These are phyloP conservation scores for Pangasianodon hypophthalmus DNA, from an alignment of 2,113 vertebrate species.

Conservation along the genomic window DNA sequence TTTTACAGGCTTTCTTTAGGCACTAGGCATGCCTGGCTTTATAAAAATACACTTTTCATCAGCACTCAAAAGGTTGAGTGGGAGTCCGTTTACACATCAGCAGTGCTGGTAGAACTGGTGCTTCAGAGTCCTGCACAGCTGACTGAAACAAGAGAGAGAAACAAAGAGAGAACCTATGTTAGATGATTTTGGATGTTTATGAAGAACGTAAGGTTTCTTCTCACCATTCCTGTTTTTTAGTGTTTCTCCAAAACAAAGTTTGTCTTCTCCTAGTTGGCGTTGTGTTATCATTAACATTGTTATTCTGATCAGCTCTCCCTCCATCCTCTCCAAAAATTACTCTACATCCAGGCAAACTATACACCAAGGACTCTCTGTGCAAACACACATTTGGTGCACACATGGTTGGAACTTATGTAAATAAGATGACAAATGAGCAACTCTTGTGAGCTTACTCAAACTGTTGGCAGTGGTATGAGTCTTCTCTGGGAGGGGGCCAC, in stretches of 20 bases:
- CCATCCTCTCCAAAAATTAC: conserved; percentile 12
- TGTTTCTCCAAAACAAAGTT: background rate
- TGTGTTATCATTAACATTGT: background rate
- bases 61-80: background rate
- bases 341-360: background rate
- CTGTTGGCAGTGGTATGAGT: conserved; percentile 28
- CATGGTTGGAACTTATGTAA: conserved; percentile 34
- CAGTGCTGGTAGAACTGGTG: background rate
- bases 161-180: background rate
- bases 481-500: conserved; percentile 4
- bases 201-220: background rate
- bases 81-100: conserved; percentile 2
- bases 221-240: background rate
- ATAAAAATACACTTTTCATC: conserved; percentile 20
- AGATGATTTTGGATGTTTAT: background rate
- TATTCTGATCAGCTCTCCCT: background rate
- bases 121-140: background rate
- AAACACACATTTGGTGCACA: conserved; percentile 42
- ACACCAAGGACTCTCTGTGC: conserved; percentile 11
- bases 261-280: background rate
- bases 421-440: conserved; percentile 38
- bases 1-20: background rate
- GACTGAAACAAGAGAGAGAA: background rate
- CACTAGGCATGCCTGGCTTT: background rate
- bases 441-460: background rate